Evolutionary conservation across 2,888 invertebrate genomes (phyloP).

Genomic region (Lacanobia wlatinum): DNA sequence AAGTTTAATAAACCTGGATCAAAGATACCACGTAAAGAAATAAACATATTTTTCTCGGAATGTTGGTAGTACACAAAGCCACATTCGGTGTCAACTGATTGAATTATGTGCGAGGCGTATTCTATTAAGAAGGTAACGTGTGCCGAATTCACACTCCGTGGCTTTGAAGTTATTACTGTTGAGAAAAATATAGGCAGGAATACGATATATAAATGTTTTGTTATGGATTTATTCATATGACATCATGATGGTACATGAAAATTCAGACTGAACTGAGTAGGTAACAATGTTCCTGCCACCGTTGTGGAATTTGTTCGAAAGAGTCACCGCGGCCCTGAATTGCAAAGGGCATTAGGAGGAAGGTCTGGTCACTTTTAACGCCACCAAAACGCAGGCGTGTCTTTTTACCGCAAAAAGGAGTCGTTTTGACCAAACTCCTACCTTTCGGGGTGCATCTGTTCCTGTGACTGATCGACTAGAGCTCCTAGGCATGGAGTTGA

Average conservation of each 20-base stretch:
- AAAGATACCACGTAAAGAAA: conserved; percentile 23
- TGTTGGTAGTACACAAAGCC: conserved; percentile 19
- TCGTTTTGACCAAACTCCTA: too few relatives aligned
- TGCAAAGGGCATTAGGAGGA: too few relatives aligned
- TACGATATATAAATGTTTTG: not conserved
- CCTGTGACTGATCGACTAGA: too few relatives aligned
- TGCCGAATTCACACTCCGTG: conserved; percentile 21
- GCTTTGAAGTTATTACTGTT: conserved; percentile 28
- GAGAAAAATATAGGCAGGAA: conserved; percentile 13
- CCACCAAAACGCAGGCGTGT: too few relatives aligned
- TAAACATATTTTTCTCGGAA: conserved; percentile 27
- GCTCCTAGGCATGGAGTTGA: too few relatives aligned
- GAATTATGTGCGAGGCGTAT: conserved; percentile 56
- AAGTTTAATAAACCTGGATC: conserved; percentile 11
- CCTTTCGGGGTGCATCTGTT: too few relatives aligned
- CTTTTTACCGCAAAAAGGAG: too few relatives aligned
- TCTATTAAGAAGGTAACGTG: conserved; percentile 49
- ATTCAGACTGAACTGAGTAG: not conserved
- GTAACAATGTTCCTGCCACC: too few relatives aligned
- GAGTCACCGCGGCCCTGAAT: too few relatives aligned
- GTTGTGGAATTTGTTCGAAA: too few relatives aligned
- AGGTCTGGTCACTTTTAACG: too few relatives aligned
- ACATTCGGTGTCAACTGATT: conserved; percentile 38
- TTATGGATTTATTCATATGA: not conserved
- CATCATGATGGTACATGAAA: not conserved